Evolutionary conservation across 2,888 invertebrate genomes (phyloP).

Genomic region (Resseliella maxima): DNA sequence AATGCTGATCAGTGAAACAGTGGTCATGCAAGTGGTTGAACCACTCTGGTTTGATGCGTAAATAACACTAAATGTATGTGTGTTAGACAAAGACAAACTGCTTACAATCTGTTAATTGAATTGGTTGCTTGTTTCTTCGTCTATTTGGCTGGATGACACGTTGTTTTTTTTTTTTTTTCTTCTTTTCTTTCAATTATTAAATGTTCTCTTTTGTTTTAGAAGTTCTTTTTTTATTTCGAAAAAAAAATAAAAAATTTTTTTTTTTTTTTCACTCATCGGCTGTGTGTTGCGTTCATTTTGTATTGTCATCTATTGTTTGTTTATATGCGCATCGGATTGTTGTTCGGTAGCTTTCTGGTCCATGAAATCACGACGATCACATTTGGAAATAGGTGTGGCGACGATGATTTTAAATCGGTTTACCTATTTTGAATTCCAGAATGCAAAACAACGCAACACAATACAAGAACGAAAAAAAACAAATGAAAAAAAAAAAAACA

Average conservation of each 20-base stretch:
- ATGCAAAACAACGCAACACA: too few relatives aligned
- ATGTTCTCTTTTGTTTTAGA: neutral
- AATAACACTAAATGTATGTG: neutral
- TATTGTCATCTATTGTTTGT: neutral
- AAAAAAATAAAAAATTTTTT: too few relatives aligned
- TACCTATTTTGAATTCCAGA: neutral
- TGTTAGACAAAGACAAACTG: neutral
- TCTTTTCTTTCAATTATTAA: too few relatives aligned
- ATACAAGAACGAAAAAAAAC: too few relatives aligned
- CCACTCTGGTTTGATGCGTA: neutral
- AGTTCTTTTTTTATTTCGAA: neutral
- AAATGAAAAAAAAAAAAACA: too few relatives aligned
- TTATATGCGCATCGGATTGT: neutral
- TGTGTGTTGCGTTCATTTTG: neutral
- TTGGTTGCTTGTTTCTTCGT: neutral
- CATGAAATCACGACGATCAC: constrained; percentile 25
- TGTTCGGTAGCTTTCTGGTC: neutral
- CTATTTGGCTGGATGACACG: neutral
- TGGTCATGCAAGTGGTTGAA: constrained; percentile 17
- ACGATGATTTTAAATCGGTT: neutral
- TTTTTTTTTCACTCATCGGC: neutral
- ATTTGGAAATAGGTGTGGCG: constrained; percentile 48
- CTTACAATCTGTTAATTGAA: neutral
- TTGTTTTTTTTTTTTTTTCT: neutral
- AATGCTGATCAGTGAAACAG: neutral